phyloP scores from a whole-genome alignment of 2,113 vertebrate species.

The Diadophis punctatus region DNA sequence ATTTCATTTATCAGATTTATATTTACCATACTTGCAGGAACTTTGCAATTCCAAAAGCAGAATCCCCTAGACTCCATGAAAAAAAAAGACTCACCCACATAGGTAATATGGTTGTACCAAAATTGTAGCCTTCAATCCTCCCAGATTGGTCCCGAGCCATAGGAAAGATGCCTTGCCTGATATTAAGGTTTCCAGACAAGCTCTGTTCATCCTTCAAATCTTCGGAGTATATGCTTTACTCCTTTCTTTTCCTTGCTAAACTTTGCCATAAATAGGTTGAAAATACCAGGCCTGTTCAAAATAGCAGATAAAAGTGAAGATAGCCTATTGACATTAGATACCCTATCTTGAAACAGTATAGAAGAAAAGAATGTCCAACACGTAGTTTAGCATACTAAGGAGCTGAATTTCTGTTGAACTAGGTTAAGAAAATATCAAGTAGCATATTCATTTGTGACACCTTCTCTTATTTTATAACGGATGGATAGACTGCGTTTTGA shows the following conservation, averaged over 20 bases:
- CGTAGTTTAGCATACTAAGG: accelerated
- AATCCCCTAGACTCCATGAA: background rate
- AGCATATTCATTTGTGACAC: slow-evolving; percentile 42
- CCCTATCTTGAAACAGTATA: slow-evolving; percentile 45
- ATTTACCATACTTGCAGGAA: background rate
- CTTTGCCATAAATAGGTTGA: background rate
- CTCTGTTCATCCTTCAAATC: accelerated
- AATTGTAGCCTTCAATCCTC: background rate
- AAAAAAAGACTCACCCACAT: background rate
- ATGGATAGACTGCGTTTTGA: slow-evolving; percentile 5
- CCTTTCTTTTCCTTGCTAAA: background rate
- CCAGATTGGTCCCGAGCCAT: background rate
- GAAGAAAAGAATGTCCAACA: slow-evolving; percentile 54
- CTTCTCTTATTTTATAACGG: slow-evolving; percentile 7
- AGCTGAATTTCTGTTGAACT: background rate
- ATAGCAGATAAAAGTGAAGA: slow-evolving; percentile 1
- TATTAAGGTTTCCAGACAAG: background rate
- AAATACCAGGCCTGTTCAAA: slow-evolving; percentile 1
- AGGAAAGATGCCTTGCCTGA: background rate
- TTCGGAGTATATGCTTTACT: background rate
- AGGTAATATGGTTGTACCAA: background rate
- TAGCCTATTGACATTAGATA: background rate
- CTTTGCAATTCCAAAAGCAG: background rate
- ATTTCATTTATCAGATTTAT: background rate
- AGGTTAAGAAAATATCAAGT: background rate